A percentile compares a stretch with the other conserved stretches of the same genome.
Conservation (phyloP, 2,797 vertebrate genomes). For the Labroides dimidiatus region DNA sequence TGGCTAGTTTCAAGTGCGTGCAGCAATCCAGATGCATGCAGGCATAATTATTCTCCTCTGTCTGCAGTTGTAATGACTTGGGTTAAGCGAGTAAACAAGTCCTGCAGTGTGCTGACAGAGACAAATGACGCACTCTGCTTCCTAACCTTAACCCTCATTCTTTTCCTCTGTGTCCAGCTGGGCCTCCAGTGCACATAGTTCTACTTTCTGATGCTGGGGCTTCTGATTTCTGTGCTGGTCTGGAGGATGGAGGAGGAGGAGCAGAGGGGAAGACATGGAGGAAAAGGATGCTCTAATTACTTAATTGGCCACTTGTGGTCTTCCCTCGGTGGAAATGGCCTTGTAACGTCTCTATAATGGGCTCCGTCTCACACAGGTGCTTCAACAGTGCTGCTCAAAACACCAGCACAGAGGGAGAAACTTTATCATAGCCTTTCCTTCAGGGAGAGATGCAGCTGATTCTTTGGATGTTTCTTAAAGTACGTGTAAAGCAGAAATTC, state of each 20-base stretch:
- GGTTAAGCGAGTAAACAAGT: conserved; percentile 68
- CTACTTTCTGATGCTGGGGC: neutral
- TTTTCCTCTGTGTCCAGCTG: conserved; percentile 22
- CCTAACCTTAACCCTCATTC: conserved; percentile 17
- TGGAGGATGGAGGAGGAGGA: conserved; percentile 11
- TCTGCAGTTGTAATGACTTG: conserved; percentile 56
- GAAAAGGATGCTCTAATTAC: conserved; percentile 59
- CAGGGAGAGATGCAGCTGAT: too few relatives aligned
- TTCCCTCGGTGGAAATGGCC: conserved; percentile 49
- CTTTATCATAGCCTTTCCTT: conserved; percentile 53
- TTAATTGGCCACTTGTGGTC: conserved; percentile 70
- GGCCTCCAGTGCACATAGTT: neutral
- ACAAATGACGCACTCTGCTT: conserved; percentile 49
- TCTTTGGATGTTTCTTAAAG: too few relatives aligned
- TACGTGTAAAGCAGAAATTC: too few relatives aligned
- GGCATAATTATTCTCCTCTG: conserved; percentile 57
- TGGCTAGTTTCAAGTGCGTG: conserved; percentile 16
- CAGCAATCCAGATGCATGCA: conserved; percentile 44
- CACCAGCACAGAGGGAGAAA: conserved; percentile 54
- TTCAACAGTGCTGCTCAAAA: conserved; percentile 40
- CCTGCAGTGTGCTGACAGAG: conserved; percentile 59
- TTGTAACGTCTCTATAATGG: conserved; percentile 65
- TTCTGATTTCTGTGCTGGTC: conserved; percentile 7
- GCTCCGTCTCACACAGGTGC: conserved; percentile 64
- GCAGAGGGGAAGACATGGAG: conserved; percentile 5